These are phyloP conservation scores for Hydrozoanthus tunicans DNA, from an alignment of 64 coral and sea anemone genomes.

Conservation along the genomic window DNA sequence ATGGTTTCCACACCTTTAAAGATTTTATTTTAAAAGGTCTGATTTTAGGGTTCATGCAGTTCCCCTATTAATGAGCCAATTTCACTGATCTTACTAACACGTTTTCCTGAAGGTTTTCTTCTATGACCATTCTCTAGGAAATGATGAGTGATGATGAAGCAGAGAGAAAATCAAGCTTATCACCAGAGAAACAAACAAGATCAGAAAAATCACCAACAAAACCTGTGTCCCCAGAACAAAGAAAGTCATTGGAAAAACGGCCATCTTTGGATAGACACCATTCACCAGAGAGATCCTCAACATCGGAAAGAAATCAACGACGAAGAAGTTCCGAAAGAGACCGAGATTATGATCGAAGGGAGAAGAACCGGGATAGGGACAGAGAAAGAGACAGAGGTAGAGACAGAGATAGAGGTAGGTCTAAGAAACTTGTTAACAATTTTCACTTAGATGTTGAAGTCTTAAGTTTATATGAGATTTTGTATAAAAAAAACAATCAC, in stretches of 20 bases:
- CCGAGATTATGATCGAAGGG: constrained; percentile 34
- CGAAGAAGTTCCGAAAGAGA: constrained; percentile 54
- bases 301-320: constrained; percentile 22
- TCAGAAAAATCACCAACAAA: constrained; percentile 25
- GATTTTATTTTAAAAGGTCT: no score
- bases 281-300: constrained; percentile 42
- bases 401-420: constrained; percentile 1
- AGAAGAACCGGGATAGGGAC: constrained; percentile 18
- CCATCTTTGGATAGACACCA: background rate
- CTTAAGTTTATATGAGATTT: background rate
- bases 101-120: constrained; percentile 61
- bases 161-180: constrained; percentile 34
- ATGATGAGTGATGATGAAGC: constrained; percentile 29
- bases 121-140: constrained; percentile 63
- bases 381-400: constrained; percentile 13
- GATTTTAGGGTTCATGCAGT: no score
- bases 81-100: constrained; percentile 26
- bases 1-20: no score
- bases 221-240: constrained; percentile 24
- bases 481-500: no score
- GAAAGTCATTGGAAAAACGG: constrained; percentile 30
- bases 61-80: background rate
- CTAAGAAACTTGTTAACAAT: background rate
- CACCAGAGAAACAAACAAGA: constrained; percentile 44
- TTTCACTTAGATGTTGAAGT: background rate